Evolutionary conservation across 1,140 invertebrate genomes (phyloP), one percentile per base, ranked within the genome.

Genomic region (Brachystomella parvula): DNA sequence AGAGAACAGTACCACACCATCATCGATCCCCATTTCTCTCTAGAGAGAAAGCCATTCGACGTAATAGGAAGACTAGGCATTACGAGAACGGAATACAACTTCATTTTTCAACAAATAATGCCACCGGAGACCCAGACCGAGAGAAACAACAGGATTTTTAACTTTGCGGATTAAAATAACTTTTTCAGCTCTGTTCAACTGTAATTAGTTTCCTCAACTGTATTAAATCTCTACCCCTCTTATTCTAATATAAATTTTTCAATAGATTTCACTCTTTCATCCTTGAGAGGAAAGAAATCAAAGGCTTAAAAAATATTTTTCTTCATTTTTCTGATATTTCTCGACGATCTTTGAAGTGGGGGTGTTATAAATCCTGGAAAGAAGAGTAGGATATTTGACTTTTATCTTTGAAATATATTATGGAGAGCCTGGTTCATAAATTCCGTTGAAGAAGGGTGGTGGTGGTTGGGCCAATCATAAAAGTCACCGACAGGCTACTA

Each of bases 351-450:
- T 12, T 17, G 21, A 24, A 24, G 21, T 12, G 49, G 15, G 49
- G 24, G 21, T 12, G 24, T 24, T 12, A 53, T 53, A 53, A 53
- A 53, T 53, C 24, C 6, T 53, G 49, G 3, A 24, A 24, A 15
- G 49, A 12, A 53, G 49, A 53, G 49, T 12, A 53, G 6, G 49
- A 53, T 53, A 53, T 53, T 53, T 53, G 49, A 53, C 49, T 53
- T 53, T 53, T 53, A 53, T 53, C 49, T 53, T 53, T 53, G 24
- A 53, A 53, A 53, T 53, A 53, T 53, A 53, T 53, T 53, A 53
- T 39, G 35, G 49, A 15, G 21, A 53, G 49, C 24, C 49, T 53
- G 49, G 49, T 53, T 53, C 49, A 53, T 53, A 53, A 53, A 53
- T 53, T 24, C 49, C 9, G 49, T 6, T 24, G 49, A 24, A 26